phyloP scores from a whole-genome alignment of 2,113 vertebrate genomes.

The Setophaga petechia region DNA sequence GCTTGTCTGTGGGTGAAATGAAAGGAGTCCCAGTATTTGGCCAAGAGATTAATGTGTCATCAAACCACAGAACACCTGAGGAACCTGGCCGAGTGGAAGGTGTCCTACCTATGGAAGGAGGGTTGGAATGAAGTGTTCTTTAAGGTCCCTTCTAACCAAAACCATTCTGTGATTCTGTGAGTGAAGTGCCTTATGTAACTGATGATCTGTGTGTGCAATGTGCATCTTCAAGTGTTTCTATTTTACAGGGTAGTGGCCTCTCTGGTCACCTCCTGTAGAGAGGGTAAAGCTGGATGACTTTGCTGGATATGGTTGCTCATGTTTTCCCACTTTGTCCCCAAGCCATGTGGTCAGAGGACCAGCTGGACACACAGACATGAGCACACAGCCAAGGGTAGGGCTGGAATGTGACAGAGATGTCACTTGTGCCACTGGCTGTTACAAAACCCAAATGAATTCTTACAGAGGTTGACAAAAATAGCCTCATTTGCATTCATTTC shows the following conservation, averaged over 20 bases:
- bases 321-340: not conserved
- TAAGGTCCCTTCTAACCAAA: not conserved
- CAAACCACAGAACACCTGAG: not conserved
- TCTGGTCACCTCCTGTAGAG: not conserved
- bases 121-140: not conserved
- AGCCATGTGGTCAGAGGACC: accelerated
- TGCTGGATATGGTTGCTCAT: accelerated
- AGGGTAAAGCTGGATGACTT: not conserved
- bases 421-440: not conserved
- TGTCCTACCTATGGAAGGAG: not conserved
- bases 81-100: not conserved
- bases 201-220: accelerated
- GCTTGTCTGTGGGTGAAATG: not conserved
- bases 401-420: not conserved
- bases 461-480: not conserved
- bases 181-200: not conserved
- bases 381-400: accelerated
- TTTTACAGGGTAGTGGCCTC: not conserved
- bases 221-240: not conserved
- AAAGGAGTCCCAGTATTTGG: not conserved
- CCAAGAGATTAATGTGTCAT: accelerated
- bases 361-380: accelerated
- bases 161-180: not conserved
- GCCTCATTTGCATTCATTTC: not conserved
- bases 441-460: not conserved